A percentile compares a stretch with the other conserved stretches of the same genome.
Conservation (phyloP, 2,888 invertebrate species). For the Eilema depressum region DNA sequence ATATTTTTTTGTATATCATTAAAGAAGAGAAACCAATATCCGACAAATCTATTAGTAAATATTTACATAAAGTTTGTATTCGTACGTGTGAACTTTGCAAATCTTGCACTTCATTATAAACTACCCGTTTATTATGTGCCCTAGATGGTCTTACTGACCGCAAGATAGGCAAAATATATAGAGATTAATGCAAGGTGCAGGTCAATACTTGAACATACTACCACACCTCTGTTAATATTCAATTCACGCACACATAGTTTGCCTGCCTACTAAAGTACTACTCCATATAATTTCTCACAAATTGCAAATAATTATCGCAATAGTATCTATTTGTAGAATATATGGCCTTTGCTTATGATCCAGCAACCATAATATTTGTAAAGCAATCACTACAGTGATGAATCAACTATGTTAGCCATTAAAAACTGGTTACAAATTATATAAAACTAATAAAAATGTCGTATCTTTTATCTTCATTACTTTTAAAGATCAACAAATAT, state of each 20-base stretch:
- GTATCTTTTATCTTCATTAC: constrained; percentile 3
- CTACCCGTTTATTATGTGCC: not conserved
- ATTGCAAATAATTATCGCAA: not conserved
- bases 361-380: not conserved
- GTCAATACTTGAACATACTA: not conserved
- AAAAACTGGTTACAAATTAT: constrained; percentile 28
- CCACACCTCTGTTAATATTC: not conserved
- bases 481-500: not conserved
- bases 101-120: not conserved
- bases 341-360: not conserved
- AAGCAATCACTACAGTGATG: constrained; percentile 23
- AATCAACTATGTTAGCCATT: constrained; percentile 11
- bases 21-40: too few relatives aligned
- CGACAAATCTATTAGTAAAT: not conserved
- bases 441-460: constrained; percentile 4
- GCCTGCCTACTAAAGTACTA: not conserved
- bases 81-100: not conserved
- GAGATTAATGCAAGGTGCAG: not conserved
- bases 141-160: not conserved
- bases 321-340: not conserved
- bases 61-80: not conserved
- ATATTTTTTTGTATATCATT: not conserved
- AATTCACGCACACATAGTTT: not conserved
- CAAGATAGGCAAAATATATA: too few relatives aligned
- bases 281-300: not conserved